Evolutionary conservation across 2,888 invertebrate genomes (phyloP), one percentile per base, ranked within the genome.

Genomic region (Dorcus parallelipipedus): DNA sequence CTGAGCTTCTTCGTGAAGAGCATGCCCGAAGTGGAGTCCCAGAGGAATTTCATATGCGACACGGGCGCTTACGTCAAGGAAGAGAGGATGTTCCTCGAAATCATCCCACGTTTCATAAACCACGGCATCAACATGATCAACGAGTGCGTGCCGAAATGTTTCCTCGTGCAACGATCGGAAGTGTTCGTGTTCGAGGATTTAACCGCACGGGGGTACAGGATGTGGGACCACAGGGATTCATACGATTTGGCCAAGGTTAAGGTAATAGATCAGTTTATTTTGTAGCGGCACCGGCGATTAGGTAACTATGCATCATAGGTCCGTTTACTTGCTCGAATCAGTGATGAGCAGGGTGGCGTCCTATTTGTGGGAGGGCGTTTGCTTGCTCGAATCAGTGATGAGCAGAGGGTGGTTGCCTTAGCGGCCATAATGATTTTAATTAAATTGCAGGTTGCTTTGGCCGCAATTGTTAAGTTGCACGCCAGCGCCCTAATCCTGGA

Each of bases 1-100:
- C 54, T 77, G 1, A 71, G 70, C 17, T 82, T 84, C 60, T 88
- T 88, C 67, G 75, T 85, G 0, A 88, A 88, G 72, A 79, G 81
- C 6, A 74, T 85, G 53, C 87, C 88, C 0, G 76, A 75, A 57
- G 79, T 79, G 10, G 77, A 83, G 48, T 69, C 75, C 6, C 81
- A 81, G 67, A 81, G 81, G 65, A 79, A 78, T 9, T 82, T 81
- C 60, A 62, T 81, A 1, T 73, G 77, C 38, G 72, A 77, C 41
- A 78, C 78, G 58, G 78, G 79, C 0, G 80, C 81, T 0, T 83
- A 82, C 60, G 70, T 75, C 23, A 81, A 83, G 45, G 84, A 84
- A 68, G 75, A 77, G 2, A 64, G 65, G 0, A 78, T 83, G 40
- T 84, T 80, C 61, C 70, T 72, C 33, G 67, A 78, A 58, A 69